Conservation (phyloP, 2,113 vertebrate species). For the Neogobius melanostomus region DNA sequence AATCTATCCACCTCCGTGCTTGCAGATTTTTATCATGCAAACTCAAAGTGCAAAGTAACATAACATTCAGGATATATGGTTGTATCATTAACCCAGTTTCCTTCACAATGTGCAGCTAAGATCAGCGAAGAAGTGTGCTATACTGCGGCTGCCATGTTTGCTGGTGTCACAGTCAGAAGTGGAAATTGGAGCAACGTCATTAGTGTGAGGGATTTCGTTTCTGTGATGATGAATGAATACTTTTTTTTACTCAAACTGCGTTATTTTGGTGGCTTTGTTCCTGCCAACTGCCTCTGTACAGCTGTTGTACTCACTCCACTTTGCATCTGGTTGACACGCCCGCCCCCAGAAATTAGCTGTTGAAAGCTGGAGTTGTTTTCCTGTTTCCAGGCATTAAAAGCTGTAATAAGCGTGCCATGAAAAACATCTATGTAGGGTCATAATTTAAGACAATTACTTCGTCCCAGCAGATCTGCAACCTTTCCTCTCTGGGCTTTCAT, state of each 20-base stretch:
- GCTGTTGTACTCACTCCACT: slow-evolving; percentile 10
- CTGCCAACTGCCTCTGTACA: slow-evolving; percentile 4
- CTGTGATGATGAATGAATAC: slow-evolving; percentile 11
- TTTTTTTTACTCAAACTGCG: slow-evolving; percentile 6
- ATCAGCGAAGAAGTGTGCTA: slow-evolving; percentile 6
- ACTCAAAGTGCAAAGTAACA: slow-evolving; percentile 16
- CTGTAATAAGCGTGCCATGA: slow-evolving; percentile 6
- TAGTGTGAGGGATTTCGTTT: slow-evolving; percentile 7
- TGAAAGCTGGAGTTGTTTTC: slow-evolving; percentile 15
- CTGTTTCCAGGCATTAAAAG: slow-evolving; percentile 12
- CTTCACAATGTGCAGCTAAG: slow-evolving; percentile 12
- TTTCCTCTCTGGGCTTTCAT: slow-evolving; percentile 21
- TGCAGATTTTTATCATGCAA: slow-evolving; percentile 4
- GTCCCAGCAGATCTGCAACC: slow-evolving; percentile 30
- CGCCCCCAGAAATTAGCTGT: slow-evolving; percentile 12
- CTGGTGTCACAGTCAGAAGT: slow-evolving; percentile 8
- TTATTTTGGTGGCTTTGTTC: slow-evolving; percentile 12
- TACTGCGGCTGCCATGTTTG: slow-evolving; percentile 14
- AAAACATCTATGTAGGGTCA: slow-evolving; percentile 24
- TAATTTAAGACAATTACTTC: slow-evolving; percentile 25
- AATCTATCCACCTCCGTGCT: slow-evolving; percentile 12
- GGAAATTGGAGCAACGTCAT: slow-evolving; percentile 14
- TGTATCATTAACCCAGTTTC: slow-evolving; percentile 8
- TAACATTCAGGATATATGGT: slow-evolving; percentile 8
- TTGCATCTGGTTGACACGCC: slow-evolving; percentile 12